Evolutionary conservation across 2,797 vertebrate species (phyloP), one percentile per base, ranked within the genome.

Genomic region (Falco naumanni): DNA sequence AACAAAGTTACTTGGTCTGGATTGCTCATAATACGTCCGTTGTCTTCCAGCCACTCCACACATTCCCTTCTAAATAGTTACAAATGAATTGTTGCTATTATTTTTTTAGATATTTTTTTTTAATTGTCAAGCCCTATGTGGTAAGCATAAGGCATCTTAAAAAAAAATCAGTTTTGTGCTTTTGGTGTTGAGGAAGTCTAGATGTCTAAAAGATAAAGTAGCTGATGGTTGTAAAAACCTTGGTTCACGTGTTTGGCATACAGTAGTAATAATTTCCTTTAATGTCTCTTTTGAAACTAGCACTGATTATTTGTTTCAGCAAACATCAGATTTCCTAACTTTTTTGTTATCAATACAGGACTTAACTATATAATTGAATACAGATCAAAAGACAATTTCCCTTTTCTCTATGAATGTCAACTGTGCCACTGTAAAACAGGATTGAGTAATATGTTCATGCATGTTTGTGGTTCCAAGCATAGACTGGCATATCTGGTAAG

Each of bases 361-460:
- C 95, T 97, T 53, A 93, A 97, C 78, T 97, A 97, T 53, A 91
- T 97, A 81, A 82, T 89, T 74, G 95, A 98, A 87, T 96, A 97
- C 39, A 34, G 64, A 39, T 76, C 92, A 74, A 83, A 95, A 59
- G 82, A 91, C 9, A 80, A 56, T 75, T 34, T 85, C 79, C 76
- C 85, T 88, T 86, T 93, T 90, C 57, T 95, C 10, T 98, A 96
- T 75, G 96, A 97, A 57, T 97, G 97, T 91, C 95, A 92, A 24
- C 80, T 97, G 5, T 98, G 96, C 72, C 57, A 53, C 45, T 97
- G 94, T 83, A 96, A 92, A 79, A 75, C 93, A 69, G 90, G 93
- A 78, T 33, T 97, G 60, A 91, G 57, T 59, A 96, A 92, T 83
- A 97, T 97, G 97, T 97, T 97, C 63, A 97, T 98, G 97, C 97